phyloP scores from a whole-genome alignment of 2,888 invertebrate species.

The Brenthis ino region DNA sequence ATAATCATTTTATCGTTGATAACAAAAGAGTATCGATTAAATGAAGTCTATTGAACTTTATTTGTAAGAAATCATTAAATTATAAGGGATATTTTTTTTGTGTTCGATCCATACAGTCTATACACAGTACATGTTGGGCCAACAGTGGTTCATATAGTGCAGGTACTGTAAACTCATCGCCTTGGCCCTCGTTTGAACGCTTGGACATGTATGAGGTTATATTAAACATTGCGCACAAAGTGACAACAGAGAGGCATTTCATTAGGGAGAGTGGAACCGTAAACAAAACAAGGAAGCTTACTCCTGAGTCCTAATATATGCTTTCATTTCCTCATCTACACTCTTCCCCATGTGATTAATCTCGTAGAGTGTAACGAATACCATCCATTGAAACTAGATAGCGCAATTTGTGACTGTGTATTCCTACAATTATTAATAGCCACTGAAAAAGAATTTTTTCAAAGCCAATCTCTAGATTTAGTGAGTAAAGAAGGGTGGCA shows the following conservation, averaged over 20 bases:
- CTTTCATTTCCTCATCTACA: neutral
- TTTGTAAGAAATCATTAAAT: no score
- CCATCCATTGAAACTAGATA: no score
- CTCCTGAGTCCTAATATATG: neutral
- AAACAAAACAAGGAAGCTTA: neutral
- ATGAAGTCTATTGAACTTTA: no score
- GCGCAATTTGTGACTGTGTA: no score
- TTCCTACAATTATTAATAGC: no score
- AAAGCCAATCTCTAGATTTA: no score
- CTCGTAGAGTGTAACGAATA: neutral
- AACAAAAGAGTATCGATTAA: no score
- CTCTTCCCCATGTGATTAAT: neutral
- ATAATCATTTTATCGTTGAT: no score
- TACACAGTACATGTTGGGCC: neutral
- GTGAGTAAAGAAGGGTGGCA: no score
- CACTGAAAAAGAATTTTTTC: no score
- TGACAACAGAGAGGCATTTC: neutral
- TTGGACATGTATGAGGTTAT: neutral
- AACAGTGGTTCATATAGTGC: neutral
- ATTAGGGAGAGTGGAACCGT: conserved; percentile 2
- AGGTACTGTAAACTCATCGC: no score
- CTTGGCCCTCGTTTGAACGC: neutral
- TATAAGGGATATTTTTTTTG: no score
- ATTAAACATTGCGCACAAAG: neutral
- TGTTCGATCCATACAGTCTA: neutral